Base-by-base conservation (phyloP, 2,888 invertebrate genomes). In the Cryptocheilus praepositus region DNA sequence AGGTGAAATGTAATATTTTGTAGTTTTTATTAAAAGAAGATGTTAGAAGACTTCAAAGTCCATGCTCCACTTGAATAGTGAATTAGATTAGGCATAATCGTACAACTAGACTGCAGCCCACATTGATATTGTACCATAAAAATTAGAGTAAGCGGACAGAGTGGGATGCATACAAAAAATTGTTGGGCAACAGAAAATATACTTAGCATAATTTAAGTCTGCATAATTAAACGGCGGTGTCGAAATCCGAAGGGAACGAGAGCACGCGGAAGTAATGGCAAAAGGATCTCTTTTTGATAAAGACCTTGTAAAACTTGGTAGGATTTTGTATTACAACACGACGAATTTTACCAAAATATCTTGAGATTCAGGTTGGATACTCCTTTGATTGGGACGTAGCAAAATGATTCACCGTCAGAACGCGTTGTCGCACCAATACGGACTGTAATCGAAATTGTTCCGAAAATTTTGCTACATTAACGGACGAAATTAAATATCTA, bases 61-160 rank as follows among this genome's bases (percentile, higher is more conserved):
- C 54, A 66, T 64, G 58, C 69, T 77, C 70, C 76, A 70, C 58
- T 75, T 73, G 78, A 80, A 75, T 73, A 70, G 66, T 70, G 59
- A 73, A 73, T 69, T 66, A 75, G 69, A 62, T 56, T 56, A 70
- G 53, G 61, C 56, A 67, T 67, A 66, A 36, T 36, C 54, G 25
- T 53, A 51, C 25, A 52, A 71, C 53, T 61, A 73, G 71, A 65
- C 73, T 70, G 76, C 79, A 77, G 78, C 74, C 73, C 74, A 69
- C 68, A 75, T 70, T 69, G 71, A 77, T 25, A 75, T 70, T 81
- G 77, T 84, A 82, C 69, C 63, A 81, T 81, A 79, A 75, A n/a
- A 75, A 46, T 67, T 69, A 74, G 44, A 25, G 58, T 49, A 61
- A 68, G 61, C 68, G 63, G 68, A 71, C 73, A 77, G n/a, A n/a